Evolutionary conservation across 1,140 invertebrate genomes (phyloP).

Genomic region (Mylabris phalerata): DNA sequence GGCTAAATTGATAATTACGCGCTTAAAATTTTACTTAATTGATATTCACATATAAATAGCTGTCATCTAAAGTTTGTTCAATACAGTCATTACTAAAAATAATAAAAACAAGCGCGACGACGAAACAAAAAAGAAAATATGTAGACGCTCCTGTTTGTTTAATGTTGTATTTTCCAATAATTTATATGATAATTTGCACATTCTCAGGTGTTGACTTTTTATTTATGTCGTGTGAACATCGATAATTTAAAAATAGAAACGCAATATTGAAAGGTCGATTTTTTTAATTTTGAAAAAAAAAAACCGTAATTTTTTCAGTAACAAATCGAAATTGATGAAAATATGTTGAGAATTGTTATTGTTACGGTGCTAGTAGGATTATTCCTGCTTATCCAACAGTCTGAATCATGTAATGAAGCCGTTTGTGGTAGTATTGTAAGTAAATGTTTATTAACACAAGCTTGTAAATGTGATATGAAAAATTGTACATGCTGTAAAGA

Average conservation of each 20-base stretch:
- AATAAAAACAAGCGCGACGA: no score
- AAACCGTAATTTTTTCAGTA: no score
- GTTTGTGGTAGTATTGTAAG: slow-evolving; percentile 90
- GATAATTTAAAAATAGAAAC: no score
- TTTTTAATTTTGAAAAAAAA: no score
- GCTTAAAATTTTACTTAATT: slow-evolving; percentile 3
- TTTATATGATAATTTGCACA: background rate
- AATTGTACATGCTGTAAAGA: slow-evolving; percentile 90
- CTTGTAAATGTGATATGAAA: slow-evolving; percentile 87
- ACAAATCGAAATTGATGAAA: background rate
- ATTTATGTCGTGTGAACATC: no score
- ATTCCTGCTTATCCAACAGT: slow-evolving; percentile 16
- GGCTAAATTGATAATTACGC: slow-evolving; percentile 14
- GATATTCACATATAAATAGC: no score
- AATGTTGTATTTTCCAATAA: background rate
- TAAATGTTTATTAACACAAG: slow-evolving; percentile 92
- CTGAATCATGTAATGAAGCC: slow-evolving; percentile 60
- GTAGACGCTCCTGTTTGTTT: no score
- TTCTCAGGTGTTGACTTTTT: slow-evolving; percentile 4
- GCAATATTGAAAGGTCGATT: no score
- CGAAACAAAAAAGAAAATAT: no score
- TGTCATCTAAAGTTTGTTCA: no score
- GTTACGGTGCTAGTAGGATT: slow-evolving; percentile 1
- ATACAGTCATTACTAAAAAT: no score
- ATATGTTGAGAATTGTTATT: slow-evolving; percentile 19